These are phyloP conservation scores for Palythoa grandiflora DNA, from an alignment of 92 coral and sea anemone genomes.

Conservation along the genomic window DNA sequence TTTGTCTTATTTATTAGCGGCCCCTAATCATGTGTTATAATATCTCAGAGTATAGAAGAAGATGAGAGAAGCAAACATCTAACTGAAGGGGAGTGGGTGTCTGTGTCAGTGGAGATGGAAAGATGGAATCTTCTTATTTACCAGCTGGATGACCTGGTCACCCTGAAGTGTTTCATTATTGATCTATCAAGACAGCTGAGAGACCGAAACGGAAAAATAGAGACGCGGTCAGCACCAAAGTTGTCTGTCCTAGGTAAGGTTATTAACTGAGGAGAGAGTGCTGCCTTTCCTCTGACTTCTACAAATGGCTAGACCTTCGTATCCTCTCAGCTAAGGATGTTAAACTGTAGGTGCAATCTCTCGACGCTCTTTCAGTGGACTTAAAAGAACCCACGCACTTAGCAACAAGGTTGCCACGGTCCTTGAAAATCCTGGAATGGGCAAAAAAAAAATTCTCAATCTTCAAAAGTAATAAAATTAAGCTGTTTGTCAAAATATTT, in stretches of 20 bases:
- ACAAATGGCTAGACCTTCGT: no score
- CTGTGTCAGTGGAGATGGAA: slow-evolving; percentile 94
- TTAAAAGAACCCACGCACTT: no score
- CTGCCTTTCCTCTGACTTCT: no score
- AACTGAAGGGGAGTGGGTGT: slow-evolving; percentile 94
- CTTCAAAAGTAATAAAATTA: no score
- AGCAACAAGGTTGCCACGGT: no score
- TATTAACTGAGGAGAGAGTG: background rate
- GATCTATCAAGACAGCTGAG: slow-evolving; percentile 47
- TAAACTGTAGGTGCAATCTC: no score
- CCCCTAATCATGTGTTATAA: background rate
- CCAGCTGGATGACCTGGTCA: slow-evolving; percentile 89
- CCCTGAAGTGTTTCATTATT: slow-evolving; percentile 50
- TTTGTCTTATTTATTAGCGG: background rate
- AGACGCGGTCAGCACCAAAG: slow-evolving; percentile 32
- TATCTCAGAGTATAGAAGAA: slow-evolving; percentile 63
- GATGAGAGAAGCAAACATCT: slow-evolving; percentile 70
- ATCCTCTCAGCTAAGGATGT: no score
- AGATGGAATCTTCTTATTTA: slow-evolving; percentile 94
- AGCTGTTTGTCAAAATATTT: no score
- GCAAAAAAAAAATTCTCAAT: no score
- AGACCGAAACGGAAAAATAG: slow-evolving; percentile 7
- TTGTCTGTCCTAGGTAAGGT: slow-evolving; percentile 80
- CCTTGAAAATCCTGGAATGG: no score
- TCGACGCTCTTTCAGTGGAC: no score